Evolutionary conservation across 2,797 vertebrate genomes (phyloP), one percentile per base, ranked within the genome.

Genomic region (Sebastes jordani): DNA sequence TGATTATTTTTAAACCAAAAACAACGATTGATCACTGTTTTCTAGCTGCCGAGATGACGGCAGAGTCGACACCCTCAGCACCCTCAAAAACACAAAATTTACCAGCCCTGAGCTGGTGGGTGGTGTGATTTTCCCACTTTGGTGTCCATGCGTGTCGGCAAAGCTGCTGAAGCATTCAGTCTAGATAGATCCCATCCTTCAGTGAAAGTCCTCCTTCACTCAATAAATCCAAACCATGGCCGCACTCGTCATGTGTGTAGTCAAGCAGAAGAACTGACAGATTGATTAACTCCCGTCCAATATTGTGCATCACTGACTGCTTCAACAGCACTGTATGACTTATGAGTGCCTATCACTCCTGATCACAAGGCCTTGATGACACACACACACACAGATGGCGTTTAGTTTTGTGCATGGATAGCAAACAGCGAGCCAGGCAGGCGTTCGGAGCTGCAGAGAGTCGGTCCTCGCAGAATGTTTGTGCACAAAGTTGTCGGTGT

Each of bases 51-150:
- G 10, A 72, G 25, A 59, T 63, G 59, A 67, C 11, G 22, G 52
- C 58, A 14, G 74, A 82, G 62, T 58, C 2, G 23, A 74, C 63
- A 55, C 80, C 71, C 59, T 68, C 61, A 27, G 29, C 76, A 38
- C 23, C 62, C 34, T 27, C 77, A 64, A 34, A 14, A 46, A 75
- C 80, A 77, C 52, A 29, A 42, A 73, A 63, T 68, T 71, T 76
- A 54, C 20, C 81, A 59, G 71, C 55, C 65, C 27, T 49, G 71
- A 84, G 79, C 70, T 38, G 36, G 82, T 82, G 85, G 83, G 82
- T 22, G 81, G 86, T 90, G 89, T 88, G 86, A 82, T 82, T 88
- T 86, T 88, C 78, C 84, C 90, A 84, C 82, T 80, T 71, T 75
- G 29, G 75, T 73, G 73, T 80, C 22, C 71, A 63, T 77, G 74